Conservation (phyloP, 2,797 vertebrate genomes). For the Pipistrellus pipistrellus region DNA sequence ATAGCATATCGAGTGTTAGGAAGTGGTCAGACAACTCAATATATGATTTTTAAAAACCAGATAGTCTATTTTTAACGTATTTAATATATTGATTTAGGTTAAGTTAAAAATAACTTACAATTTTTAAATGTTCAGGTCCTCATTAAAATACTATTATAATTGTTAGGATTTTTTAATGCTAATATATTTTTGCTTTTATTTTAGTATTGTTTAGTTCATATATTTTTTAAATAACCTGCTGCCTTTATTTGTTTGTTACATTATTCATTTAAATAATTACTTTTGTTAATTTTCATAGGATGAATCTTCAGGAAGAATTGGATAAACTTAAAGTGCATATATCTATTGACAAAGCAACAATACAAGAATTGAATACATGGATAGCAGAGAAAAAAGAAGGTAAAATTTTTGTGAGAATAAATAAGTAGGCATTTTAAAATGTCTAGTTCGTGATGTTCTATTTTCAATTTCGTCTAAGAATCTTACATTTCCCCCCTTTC, state of each 20-base stretch:
- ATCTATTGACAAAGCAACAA: conserved; percentile 90
- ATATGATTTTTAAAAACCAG: not conserved
- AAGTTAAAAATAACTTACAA: conserved; percentile 36
- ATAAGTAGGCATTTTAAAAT: not conserved
- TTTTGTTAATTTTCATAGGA: conserved; percentile 86
- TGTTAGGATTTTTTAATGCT: conserved; percentile 25
- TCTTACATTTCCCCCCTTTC: not conserved
- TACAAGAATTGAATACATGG: conserved; percentile 89
- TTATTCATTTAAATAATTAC: conserved; percentile 33
- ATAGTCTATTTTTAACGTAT: conserved; percentile 43
- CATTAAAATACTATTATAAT: conserved; percentile 49
- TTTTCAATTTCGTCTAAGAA: conserved; percentile 15
- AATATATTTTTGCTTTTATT: conserved; percentile 49
- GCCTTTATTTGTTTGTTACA: not conserved
- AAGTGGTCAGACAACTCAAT: not conserved
- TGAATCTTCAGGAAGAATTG: conserved; percentile 92
- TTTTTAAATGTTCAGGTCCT: conserved; percentile 4
- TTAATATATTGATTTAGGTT: conserved; percentile 13
- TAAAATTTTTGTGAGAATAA: conserved; percentile 77
- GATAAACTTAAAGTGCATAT: conserved; percentile 90
- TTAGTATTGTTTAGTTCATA: not conserved
- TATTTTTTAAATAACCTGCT: conserved; percentile 21
- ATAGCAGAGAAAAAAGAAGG: conserved; percentile 89
- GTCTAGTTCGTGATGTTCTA: conserved; percentile 39
- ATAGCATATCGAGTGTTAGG: not conserved